Percentiles rank a stretch among this genome's conserved stretches.
Conservation (phyloP, 2,113 vertebrate genomes). For the Perccottus glenii region DNA sequence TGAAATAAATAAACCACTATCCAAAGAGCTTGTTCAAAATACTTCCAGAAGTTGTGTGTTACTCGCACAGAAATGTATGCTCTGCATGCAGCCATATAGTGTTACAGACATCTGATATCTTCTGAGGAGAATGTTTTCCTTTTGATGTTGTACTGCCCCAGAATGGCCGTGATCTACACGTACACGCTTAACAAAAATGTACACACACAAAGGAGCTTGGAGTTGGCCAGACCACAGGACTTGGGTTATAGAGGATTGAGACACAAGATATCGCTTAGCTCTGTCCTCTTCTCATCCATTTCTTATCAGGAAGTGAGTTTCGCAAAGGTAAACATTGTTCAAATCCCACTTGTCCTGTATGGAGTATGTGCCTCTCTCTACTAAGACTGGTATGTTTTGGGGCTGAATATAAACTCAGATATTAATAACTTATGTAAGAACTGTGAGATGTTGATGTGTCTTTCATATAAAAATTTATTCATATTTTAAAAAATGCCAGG, state of each 20-base stretch:
- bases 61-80: neutral
- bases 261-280: conserved; percentile 2
- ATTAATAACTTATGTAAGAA: too few species aligned
- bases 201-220: conserved; percentile 8
- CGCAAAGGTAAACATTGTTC: conserved; percentile 28
- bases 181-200: conserved; percentile 4
- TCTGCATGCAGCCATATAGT: conserved; percentile 21
- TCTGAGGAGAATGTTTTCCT: conserved; percentile 26
- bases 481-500: neutral
- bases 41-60: neutral
- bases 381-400: neutral
- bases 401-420: too few species aligned
- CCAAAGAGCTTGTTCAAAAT: too few species aligned
- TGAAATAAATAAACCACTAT: too few species aligned
- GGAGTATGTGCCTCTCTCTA: neutral
- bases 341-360: conserved; percentile 18
- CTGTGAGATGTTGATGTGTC: too few species aligned
- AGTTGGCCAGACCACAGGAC: conserved; percentile 31
- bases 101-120: conserved; percentile 35
- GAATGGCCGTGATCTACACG: conserved; percentile 2
- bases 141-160: conserved; percentile 19
- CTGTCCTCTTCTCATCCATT: conserved; percentile 3
- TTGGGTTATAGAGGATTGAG: conserved; percentile 27
- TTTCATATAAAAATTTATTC: too few species aligned
- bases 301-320: conserved; percentile 32